Base-by-base conservation (phyloP, 2,113 vertebrate species). In the Ptychochromis oligacanthus region DNA sequence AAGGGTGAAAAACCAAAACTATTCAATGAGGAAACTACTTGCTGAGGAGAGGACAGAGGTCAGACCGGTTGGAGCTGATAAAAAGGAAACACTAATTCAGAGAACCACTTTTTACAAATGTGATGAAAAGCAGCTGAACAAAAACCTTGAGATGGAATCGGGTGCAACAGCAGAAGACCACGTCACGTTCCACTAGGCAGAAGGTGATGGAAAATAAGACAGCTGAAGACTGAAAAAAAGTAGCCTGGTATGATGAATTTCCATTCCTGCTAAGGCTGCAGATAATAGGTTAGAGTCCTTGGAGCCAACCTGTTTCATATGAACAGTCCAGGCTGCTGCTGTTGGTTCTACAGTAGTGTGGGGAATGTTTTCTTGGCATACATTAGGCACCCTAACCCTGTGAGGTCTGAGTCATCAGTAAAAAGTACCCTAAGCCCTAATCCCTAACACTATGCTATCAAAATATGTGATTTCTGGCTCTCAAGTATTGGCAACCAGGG, bases 41-140 rank as follows among this genome's bases (percentile, higher is more conserved):
- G 38, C 38, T 65, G 62, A 65, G 38, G 14, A 67, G 64, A 46
- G 64, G 38, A 67, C 64, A 67, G 38, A 67, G 64, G 64, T 67
- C 38, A 67, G 64, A 17, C 64, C 11, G 38, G n/a, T 43, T 43
- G 22, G 62, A 65, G 62, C 62, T 65, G 40, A 17, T 46, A 18
- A 26, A 67, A 46, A 46, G 64, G 22, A n/a, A 6, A 14, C 38
- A 6, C 38, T 43, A 43, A 65, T 24, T 65, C 62, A 65, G 62
- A 6, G 4, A 67, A 67, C 22, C 2, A 5, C 64, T 6, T 67
- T 67, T 3, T 26, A 15, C 64, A 26, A 65, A n/a, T 26, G 62
- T 43, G n/a, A 17, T 65, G 38, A 43, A 67, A 67, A 46, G 40
- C 38, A 67, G 38, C 22, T 11, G 38, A 67, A 6, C 14, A 67